phyloP scores from a whole-genome alignment of 1,140 invertebrate genomes.

The Atta colombica region DNA sequence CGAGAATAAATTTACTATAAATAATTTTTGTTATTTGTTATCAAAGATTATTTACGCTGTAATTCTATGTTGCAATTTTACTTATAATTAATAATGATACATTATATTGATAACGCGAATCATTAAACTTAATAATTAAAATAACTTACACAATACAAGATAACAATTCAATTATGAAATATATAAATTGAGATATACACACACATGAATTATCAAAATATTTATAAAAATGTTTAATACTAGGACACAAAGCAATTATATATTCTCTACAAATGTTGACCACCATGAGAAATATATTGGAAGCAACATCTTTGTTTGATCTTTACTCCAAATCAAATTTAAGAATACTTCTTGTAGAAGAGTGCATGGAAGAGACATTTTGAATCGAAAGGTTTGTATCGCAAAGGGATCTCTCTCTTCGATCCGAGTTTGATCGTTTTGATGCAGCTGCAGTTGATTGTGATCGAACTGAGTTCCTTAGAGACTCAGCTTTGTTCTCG shows the following conservation, averaged over 20 bases:
- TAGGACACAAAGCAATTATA: neutral
- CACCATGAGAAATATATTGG: constrained; percentile 30
- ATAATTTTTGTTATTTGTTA: neutral
- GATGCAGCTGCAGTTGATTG: constrained; percentile 54
- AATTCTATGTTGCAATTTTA: neutral
- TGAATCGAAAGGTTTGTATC: constrained; percentile 38
- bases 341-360: constrained; percentile 27
- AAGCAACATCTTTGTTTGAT: constrained; percentile 36
- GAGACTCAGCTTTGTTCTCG: constrained; percentile 74
- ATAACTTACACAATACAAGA: neutral
- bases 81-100: neutral
- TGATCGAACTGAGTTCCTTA: constrained; percentile 65
- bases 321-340: constrained; percentile 46
- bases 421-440: constrained; percentile 41
- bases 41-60: neutral
- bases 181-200: neutral
- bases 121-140: neutral
- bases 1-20: neutral
- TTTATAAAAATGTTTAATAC: neutral
- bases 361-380: constrained; percentile 10
- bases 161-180: neutral
- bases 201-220: neutral
- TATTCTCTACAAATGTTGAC: constrained; percentile 31
- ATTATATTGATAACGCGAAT: neutral
- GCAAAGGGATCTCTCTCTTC: constrained; percentile 37